Evolutionary conservation across 30 jellyfish, hydroid and myxozoan species (phyloP).

Genomic region (Turritopsis rubra): DNA sequence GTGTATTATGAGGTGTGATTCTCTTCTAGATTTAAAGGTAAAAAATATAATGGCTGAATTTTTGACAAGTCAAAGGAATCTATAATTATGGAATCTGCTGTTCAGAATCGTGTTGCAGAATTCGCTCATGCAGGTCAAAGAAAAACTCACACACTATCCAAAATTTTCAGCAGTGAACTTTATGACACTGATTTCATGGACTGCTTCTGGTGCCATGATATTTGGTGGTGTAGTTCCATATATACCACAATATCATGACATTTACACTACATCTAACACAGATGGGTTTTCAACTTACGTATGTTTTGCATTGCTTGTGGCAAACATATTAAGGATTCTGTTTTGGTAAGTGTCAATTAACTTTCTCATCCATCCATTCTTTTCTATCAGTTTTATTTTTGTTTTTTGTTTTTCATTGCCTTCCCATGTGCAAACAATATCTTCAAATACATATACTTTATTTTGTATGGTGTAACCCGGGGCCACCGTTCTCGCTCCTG

Average conservation of each 20-base stretch:
- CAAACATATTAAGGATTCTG: slow-evolving; percentile 76
- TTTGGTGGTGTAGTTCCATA: slow-evolving; percentile 98
- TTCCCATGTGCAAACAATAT: no score
- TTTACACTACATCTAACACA: slow-evolving; percentile 48
- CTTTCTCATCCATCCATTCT: not conserved
- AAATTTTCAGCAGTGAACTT: slow-evolving; percentile 60
- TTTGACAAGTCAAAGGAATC: no score
- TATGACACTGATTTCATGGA: slow-evolving; percentile 68
- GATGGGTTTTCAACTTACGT: slow-evolving; percentile 93
- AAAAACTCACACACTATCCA: slow-evolving; percentile 43
- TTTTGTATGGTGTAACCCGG: no score
- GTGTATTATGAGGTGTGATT: no score
- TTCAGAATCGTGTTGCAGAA: slow-evolving; percentile 30
- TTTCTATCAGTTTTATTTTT: not conserved
- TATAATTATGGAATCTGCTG: slow-evolving; percentile 17
- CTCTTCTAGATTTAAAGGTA: no score
- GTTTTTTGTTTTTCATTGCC: not conserved
- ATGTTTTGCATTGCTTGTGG: slow-evolving; percentile 78
- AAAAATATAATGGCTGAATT: no score
- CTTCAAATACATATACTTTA: no score
- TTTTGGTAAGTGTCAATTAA: slow-evolving; percentile 54
- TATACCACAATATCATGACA: slow-evolving; percentile 86
- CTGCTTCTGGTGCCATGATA: slow-evolving; percentile 97
- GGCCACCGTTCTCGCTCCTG: no score
- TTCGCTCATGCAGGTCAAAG: slow-evolving; percentile 52